Evolutionary conservation across 2,113 vertebrate species (phyloP).

Genomic region (Neoarius graeffei): DNA sequence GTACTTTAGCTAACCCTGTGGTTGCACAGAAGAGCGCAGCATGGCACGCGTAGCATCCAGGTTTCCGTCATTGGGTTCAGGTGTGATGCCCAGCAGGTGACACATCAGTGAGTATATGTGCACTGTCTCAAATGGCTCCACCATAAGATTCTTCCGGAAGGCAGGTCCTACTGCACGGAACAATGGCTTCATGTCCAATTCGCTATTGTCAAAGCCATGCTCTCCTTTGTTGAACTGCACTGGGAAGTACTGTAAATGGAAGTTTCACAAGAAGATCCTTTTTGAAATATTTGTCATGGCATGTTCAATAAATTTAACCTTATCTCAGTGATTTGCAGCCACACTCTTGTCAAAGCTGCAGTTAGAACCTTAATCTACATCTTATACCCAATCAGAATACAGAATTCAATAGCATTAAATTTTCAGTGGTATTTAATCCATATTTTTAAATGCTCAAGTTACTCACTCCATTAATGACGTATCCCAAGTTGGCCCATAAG

Average conservation of each 20-base stretch:
- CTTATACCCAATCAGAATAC: not conserved
- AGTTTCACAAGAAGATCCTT: not conserved
- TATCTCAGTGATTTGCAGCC: not conserved
- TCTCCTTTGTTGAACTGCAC: conserved; percentile 85
- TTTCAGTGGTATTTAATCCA: not conserved
- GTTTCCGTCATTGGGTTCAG: conserved; percentile 83
- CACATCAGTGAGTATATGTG: conserved; percentile 88
- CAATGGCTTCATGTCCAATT: conserved; percentile 89
- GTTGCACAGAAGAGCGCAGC: conserved; percentile 57
- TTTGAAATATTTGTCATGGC: not conserved
- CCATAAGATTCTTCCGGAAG: conserved; percentile 77
- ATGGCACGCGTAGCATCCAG: conserved; percentile 67
- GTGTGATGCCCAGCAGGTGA: conserved; percentile 81
- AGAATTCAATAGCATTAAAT: not conserved
- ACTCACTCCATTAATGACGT: conserved; percentile 88
- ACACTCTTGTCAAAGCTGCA: not conserved
- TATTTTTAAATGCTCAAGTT: not conserved
- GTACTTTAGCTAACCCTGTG: conserved; percentile 52
- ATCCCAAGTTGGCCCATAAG: conserved; percentile 79
- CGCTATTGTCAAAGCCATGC: conserved; percentile 83
- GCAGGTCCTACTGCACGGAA: conserved; percentile 86
- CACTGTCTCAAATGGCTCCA: conserved; percentile 85
- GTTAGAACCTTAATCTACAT: not conserved
- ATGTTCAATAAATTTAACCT: not conserved
- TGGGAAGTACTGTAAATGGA: conserved; percentile 69